Evolutionary conservation across 2,888 invertebrate genomes (phyloP).

Genomic region (Cremastobaeus sp.): DNA sequence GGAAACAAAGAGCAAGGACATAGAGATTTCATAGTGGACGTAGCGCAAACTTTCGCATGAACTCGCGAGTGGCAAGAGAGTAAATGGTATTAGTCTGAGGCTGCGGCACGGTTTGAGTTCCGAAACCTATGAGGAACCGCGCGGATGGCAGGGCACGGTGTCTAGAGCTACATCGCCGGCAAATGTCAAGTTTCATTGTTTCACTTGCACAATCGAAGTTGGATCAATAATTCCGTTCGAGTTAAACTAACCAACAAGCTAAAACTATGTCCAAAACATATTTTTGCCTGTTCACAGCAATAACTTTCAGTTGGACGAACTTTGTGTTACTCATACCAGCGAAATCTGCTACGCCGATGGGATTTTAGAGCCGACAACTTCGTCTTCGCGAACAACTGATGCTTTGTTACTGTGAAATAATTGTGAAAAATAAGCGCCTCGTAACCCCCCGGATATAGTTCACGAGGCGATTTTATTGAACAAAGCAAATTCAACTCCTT

Average conservation of each 20-base stretch:
- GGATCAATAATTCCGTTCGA: constrained; percentile 47
- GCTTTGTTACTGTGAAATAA: constrained; percentile 28
- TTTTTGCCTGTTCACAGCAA: constrained; percentile 46
- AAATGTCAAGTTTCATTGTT: constrained; percentile 61
- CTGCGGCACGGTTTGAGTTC: constrained; percentile 51
- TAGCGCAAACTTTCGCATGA: constrained; percentile 57
- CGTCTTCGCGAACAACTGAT: constrained; percentile 22
- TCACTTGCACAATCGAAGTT: constrained; percentile 57
- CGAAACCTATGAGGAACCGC: constrained; percentile 36
- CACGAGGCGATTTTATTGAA: constrained; percentile 22
- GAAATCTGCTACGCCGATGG: constrained; percentile 19
- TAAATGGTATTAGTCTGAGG: constrained; percentile 68
- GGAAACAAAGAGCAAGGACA: constrained; percentile 54
- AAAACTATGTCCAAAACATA: constrained; percentile 59
- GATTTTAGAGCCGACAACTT: constrained; percentile 1
- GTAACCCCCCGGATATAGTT: constrained; percentile 3
- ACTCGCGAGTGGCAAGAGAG: constrained; percentile 36
- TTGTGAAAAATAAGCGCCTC: constrained; percentile 6
- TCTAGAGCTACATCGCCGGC: constrained; percentile 47
- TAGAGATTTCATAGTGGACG: constrained; percentile 58
- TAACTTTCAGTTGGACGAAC: constrained; percentile 48
- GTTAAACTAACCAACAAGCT: constrained; percentile 46
- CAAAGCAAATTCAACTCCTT: too few relatives aligned
- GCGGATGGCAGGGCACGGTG: constrained; percentile 30
- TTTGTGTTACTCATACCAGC: constrained; percentile 31